Evolutionary conservation across 2,888 invertebrate genomes (phyloP), one percentile per base, ranked within the genome.

Genomic region (Anaspis maculata): DNA sequence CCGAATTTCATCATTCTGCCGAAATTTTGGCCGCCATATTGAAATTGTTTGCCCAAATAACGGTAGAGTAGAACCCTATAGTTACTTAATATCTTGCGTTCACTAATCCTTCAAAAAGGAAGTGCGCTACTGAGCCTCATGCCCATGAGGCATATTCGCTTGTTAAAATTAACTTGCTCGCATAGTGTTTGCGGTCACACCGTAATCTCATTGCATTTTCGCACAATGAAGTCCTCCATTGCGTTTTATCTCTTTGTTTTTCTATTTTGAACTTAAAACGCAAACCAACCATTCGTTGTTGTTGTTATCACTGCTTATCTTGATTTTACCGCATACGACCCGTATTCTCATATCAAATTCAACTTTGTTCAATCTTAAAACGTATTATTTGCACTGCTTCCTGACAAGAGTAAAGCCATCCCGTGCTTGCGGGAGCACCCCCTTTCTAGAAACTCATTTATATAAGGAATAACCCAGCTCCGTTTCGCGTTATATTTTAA

Each of bases 321-420:
- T n/a, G n/a, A 34, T 30, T 30, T 23, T 15, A 16, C 35, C 15
- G 28, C 27, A 29, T 16, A 34, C n/a, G n/a, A n/a, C n/a, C 34
- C 30, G 30, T 35, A 35, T 35, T 30, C 35, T 35, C n/a, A n/a
- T 35, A 35, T 30, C 35, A 35, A 35, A 30, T 25, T 26, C 14
- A 22, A 22, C 26, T 35, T 35, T 35, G 35, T 35, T 35, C 27
- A 30, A 9, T 5, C 30, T 12, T n/a, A n/a, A 30, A 34, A 34
- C 34, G 30, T 30, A 34, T 34, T 34, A 30, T 34, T 34, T 27
- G 34, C 35, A 30, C 30, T 35, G 22, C 30, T 26, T 15, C 19
- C 21, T 27, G 35, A 35, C 30, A 19, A 19, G 5, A 35, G 23
- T 35, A 30, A 25, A 27, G 23, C 24, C n/a, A n/a, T n/a, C n/a